Evolutionary conservation across 2,888 invertebrate species (phyloP).

Genomic region (Aphrophora alni): DNA sequence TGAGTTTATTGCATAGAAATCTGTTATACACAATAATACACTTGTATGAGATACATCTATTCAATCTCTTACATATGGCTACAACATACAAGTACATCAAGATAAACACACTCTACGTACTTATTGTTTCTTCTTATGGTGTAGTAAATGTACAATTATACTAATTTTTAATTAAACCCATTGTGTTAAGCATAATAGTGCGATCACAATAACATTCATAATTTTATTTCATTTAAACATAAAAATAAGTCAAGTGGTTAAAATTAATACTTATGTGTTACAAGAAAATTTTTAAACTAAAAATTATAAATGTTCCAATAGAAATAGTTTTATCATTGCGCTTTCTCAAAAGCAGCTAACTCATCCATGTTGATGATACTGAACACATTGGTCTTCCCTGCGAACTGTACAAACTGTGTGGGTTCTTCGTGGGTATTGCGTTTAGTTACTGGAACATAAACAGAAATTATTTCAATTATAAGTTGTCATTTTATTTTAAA

Average conservation of each 20-base stretch:
- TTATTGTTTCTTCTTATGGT: background rate
- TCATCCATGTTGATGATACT: background rate
- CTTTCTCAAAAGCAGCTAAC: background rate
- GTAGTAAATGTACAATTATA: background rate
- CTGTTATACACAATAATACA: background rate
- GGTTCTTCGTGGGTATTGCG: background rate
- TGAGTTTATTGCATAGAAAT: slow-evolving; percentile 2
- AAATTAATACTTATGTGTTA: background rate
- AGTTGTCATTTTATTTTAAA: too few relatives aligned
- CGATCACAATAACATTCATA: background rate
- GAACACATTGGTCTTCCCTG: background rate
- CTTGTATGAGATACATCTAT: background rate
- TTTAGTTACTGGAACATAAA: background rate
- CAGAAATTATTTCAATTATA: too few relatives aligned
- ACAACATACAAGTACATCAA: background rate
- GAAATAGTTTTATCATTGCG: background rate
- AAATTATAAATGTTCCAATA: background rate
- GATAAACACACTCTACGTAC: background rate
- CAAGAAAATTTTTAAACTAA: too few relatives aligned
- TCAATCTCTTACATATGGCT: background rate
- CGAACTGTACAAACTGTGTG: background rate
- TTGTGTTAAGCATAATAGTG: background rate
- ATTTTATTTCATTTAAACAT: background rate
- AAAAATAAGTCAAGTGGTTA: background rate
- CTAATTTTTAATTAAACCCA: background rate